Percentiles rank a stretch among this genome's conserved stretches.
phyloP scores from a whole-genome alignment of 1,140 invertebrate species.

The Sinella curviseta region DNA sequence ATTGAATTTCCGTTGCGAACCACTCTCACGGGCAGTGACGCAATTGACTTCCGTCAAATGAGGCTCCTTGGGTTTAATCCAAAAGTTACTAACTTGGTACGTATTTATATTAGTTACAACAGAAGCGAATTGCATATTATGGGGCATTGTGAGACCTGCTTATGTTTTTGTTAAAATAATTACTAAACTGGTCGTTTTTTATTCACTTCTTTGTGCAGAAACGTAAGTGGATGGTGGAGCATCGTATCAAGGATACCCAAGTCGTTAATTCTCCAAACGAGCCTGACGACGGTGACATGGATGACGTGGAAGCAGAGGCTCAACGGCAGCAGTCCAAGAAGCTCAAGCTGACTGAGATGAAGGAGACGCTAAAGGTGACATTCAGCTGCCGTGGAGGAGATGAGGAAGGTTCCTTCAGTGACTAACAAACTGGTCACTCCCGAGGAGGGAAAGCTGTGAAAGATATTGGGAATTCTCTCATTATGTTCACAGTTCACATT shows the following conservation, averaged over 20 bases:
- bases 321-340: not conserved
- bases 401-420: too few species aligned
- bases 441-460: too few species aligned
- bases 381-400: too few species aligned
- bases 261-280: not conserved
- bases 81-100: not conserved
- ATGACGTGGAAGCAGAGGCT: not conserved
- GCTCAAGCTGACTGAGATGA: not conserved
- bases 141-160: not conserved
- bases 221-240: not conserved
- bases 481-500: too few species aligned
- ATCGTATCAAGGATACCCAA: not conserved
- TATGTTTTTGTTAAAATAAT: too few species aligned
- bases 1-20: not conserved
- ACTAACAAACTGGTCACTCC: too few species aligned
- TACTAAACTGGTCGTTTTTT: not conserved
- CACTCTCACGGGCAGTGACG: not conserved
- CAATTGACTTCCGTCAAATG: not conserved
- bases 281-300: not conserved
- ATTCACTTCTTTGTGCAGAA: not conserved
- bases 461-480: too few species aligned
- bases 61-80: not conserved
- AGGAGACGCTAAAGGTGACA: not conserved
- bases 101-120: not conserved
- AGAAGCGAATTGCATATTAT: not conserved